Conservation (phyloP, 1,140 invertebrate genomes). For the Pogonus chalceus region DNA sequence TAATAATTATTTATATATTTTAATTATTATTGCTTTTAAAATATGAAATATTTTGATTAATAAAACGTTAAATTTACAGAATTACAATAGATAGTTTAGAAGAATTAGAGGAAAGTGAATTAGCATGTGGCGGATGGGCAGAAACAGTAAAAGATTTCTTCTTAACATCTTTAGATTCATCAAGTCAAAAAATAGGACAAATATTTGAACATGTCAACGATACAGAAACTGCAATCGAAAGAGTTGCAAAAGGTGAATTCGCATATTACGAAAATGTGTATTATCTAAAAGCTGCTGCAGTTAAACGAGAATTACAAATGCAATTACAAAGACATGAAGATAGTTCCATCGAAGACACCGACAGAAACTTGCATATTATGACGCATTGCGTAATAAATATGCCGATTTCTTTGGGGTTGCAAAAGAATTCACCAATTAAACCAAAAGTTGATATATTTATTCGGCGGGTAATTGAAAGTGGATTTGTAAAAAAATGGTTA, state of each 20-base stretch:
- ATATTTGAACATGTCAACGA: conserved; percentile 52
- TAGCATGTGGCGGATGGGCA: conserved; percentile 58
- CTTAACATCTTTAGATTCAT: conserved; percentile 50
- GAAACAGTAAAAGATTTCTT: conserved; percentile 59
- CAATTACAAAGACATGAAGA: conserved; percentile 15
- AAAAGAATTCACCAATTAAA: conserved; percentile 72
- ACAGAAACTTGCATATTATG: conserved; percentile 67
- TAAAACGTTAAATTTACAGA: conserved; percentile 32
- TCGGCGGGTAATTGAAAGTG: conserved; percentile 56
- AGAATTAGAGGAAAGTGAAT: conserved; percentile 50
- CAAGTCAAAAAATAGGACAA: conserved; percentile 51
- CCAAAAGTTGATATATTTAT: conserved; percentile 55
- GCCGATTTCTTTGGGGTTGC: conserved; percentile 59
- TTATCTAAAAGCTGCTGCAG: conserved; percentile 52
- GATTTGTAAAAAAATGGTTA: conserved; percentile 68
- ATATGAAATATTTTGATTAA: conserved; percentile 10
- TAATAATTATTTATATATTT: too few species aligned
- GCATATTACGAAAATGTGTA: conserved; percentile 74
- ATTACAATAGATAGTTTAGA: conserved; percentile 65
- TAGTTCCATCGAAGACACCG: conserved; percentile 19
- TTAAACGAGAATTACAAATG: conserved; percentile 39
- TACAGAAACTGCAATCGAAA: conserved; percentile 45
- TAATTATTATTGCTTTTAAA: too few species aligned
- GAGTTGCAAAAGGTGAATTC: conserved; percentile 55
- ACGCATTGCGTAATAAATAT: conserved; percentile 65